Conservation (phyloP, 1,140 invertebrate genomes). For the Anoplolepis gracilipes region DNA sequence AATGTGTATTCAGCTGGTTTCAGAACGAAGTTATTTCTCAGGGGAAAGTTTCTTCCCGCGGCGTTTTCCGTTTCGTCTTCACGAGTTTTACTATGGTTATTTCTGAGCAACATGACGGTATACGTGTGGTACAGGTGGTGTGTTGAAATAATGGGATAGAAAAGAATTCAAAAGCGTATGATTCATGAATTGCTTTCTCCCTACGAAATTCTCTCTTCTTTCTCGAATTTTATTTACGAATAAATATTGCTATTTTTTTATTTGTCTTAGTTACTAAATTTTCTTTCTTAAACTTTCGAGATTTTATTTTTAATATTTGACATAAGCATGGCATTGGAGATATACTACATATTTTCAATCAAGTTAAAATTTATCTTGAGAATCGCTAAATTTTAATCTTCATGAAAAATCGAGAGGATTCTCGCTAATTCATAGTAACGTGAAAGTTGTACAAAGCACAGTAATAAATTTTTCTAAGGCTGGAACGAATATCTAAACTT, state of each 20-base stretch:
- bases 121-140: neutral
- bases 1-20: conserved; percentile 35
- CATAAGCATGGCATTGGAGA: neutral
- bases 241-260: neutral
- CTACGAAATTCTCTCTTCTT: too few species aligned
- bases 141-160: conserved; percentile 5
- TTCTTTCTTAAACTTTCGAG: neutral
- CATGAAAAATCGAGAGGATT: neutral
- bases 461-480: neutral
- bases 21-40: conserved; percentile 25
- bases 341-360: neutral
- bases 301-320: neutral
- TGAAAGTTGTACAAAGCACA: conserved; percentile 15
- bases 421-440: neutral
- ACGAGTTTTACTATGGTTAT: conserved; percentile 24
- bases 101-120: conserved; percentile 1
- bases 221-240: neutral
- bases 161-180: neutral
- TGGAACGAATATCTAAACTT: neutral
- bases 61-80: conserved; percentile 23
- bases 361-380: neutral
- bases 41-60: conserved; percentile 7
- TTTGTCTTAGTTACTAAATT: neutral
- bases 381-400: neutral
- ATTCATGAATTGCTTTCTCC: neutral